phyloP scores from a whole-genome alignment of 2,113 vertebrate genomes.

The Hypocryptadius cinnamomeus region DNA sequence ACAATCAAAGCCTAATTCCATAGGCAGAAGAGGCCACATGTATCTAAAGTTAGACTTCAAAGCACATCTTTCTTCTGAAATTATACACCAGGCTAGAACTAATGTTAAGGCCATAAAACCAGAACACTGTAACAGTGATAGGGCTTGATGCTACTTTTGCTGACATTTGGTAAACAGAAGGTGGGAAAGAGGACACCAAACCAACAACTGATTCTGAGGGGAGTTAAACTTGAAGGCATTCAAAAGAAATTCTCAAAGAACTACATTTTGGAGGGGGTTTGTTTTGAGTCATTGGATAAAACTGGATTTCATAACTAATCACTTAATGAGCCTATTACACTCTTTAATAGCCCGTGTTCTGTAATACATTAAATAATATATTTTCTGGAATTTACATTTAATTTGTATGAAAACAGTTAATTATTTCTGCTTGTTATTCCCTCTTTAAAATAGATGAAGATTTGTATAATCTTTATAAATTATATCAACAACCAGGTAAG shows the following conservation, averaged over 20 bases:
- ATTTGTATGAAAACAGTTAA: background rate
- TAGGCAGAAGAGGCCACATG: conserved; percentile 37
- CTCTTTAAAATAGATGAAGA: conserved; percentile 22
- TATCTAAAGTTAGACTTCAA: conserved; percentile 9
- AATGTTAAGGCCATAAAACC: conserved; percentile 35
- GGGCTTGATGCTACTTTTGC: conserved; percentile 51
- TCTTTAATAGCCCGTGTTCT: background rate
- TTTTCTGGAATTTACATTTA: background rate
- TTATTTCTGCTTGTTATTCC: background rate
- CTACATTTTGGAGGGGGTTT: background rate
- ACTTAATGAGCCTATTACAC: background rate
- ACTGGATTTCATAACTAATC: background rate
- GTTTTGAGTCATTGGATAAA: background rate
- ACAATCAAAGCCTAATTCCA: conserved; percentile 43
- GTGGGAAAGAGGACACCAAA: background rate
- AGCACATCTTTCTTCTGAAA: conserved; percentile 43
- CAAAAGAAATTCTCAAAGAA: background rate
- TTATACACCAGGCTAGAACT: background rate
- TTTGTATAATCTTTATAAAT: background rate
- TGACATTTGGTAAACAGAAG: background rate
- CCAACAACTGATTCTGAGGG: background rate
- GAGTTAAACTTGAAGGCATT: background rate
- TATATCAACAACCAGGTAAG: background rate
- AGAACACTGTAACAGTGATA: conserved; percentile 25
- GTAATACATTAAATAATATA: background rate